Evolutionary conservation across 2,888 invertebrate species (phyloP).

Genomic region (Caenorhabditis uteleia): DNA sequence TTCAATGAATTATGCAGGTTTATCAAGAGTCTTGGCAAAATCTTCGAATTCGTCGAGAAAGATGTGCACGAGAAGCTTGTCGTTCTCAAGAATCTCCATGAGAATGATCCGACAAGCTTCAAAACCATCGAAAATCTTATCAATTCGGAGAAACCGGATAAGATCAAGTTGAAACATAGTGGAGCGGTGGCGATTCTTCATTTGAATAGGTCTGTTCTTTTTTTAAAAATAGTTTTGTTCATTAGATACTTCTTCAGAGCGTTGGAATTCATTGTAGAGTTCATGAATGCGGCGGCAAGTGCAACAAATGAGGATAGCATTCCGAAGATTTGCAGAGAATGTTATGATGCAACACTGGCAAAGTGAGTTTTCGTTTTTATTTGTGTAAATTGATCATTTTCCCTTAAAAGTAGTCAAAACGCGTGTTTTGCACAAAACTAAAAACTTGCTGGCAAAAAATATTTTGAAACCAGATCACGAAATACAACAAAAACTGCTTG

Average conservation of each 20-base stretch:
- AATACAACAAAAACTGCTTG: too few relatives aligned
- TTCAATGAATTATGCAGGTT: constrained; percentile 38
- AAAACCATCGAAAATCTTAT: constrained; percentile 20
- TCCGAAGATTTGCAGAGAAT: constrained; percentile 44
- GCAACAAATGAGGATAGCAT: constrained; percentile 31
- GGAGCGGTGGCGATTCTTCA: constrained; percentile 34
- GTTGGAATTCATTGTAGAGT: constrained; percentile 45
- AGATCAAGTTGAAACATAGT: constrained; percentile 15
- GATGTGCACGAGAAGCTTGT: constrained; percentile 42
- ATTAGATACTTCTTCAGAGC: constrained; percentile 24
- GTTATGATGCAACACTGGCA: constrained; percentile 44
- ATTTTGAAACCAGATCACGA: not conserved
- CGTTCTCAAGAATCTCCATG: constrained; percentile 20
- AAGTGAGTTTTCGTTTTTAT: constrained; percentile 24
- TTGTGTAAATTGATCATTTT: not conserved
- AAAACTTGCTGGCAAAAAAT: too few relatives aligned
- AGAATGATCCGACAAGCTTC: constrained; percentile 24
- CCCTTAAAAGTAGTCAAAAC: not conserved
- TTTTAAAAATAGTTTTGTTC: constrained; percentile 1
- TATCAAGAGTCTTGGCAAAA: constrained; percentile 45
- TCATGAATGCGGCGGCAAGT: constrained; percentile 26
- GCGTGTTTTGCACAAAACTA: not conserved
- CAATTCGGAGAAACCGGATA: constrained; percentile 16
- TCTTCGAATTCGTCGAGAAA: constrained; percentile 48
- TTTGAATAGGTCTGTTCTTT: constrained; percentile 31